A percentile compares a stretch with the other conserved stretches of the same genome.
Conservation (phyloP, 2,113 vertebrate species). For the Eurypyga helias region DNA sequence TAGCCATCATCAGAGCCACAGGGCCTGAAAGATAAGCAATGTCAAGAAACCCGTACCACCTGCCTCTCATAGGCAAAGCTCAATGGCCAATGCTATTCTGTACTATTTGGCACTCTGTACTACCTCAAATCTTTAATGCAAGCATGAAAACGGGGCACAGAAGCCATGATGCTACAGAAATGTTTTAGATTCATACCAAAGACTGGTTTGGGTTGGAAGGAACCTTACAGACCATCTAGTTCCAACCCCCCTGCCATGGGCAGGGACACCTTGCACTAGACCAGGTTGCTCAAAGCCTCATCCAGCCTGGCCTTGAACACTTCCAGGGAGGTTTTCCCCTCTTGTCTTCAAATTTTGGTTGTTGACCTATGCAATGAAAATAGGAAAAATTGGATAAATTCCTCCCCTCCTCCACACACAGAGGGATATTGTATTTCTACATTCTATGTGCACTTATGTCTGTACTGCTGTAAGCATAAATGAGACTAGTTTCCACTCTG, state of each 20-base stretch:
- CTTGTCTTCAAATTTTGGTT: background rate
- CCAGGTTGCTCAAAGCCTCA: too few relatives aligned
- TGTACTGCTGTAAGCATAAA: background rate
- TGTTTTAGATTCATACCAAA: too few relatives aligned
- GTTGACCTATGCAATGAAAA: background rate
- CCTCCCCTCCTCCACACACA: too few relatives aligned
- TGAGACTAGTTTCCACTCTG: background rate
- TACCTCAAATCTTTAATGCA: background rate
- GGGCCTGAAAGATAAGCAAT: background rate
- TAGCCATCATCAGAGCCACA: background rate
- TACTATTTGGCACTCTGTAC: background rate
- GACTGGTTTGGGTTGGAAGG: too few relatives aligned
- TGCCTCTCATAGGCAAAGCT: background rate
- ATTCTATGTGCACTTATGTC: background rate
- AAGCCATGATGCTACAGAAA: fast-evolving
- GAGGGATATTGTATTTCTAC: background rate
- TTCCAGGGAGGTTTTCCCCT: background rate
- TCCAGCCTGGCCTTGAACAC: too few relatives aligned
- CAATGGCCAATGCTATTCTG: background rate
- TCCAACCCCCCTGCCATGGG: too few relatives aligned
- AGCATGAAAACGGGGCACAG: background rate
- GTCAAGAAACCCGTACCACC: background rate
- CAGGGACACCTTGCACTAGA: too few relatives aligned
- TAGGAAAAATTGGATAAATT: background rate
- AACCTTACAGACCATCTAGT: too few relatives aligned